A percentile compares a stretch with the other conserved stretches of the same genome.
Evolutionary conservation across 2,888 invertebrate genomes (phyloP).

Genomic region (Diadromus collaris): DNA sequence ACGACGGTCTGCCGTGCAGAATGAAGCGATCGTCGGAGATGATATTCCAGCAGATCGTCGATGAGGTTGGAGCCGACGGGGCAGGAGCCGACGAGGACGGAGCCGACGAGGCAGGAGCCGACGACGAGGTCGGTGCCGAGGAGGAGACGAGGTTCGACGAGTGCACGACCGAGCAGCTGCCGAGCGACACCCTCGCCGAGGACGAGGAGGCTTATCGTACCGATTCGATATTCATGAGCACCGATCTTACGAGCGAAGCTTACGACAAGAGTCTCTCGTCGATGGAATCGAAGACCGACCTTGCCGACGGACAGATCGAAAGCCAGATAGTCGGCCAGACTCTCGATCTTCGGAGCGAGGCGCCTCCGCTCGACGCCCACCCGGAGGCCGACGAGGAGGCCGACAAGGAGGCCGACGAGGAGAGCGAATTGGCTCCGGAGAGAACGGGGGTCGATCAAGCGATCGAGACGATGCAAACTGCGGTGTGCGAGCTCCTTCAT

Average conservation of each 20-base stretch:
- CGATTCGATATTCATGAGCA: slow-evolving; percentile 59
- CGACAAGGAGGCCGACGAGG: slow-evolving; percentile 73
- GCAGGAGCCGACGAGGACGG: slow-evolving; percentile 78
- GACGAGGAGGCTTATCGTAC: slow-evolving; percentile 79
- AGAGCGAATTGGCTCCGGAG: slow-evolving; percentile 78
- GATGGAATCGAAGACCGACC: slow-evolving; percentile 80
- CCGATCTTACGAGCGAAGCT: slow-evolving; percentile 55
- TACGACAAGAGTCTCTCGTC: slow-evolving; percentile 65
- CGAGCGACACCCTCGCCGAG: slow-evolving; percentile 83
- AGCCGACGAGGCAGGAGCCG: slow-evolving; percentile 65
- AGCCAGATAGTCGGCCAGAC: slow-evolving; percentile 30
- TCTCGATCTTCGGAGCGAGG: slow-evolving; percentile 18
- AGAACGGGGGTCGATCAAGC: slow-evolving; percentile 77
- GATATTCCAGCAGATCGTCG: slow-evolving; percentile 88
- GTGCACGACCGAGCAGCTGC: slow-evolving; percentile 51
- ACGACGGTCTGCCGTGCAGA: slow-evolving; percentile 80
- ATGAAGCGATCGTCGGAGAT: slow-evolving; percentile 96
- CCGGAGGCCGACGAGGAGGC: slow-evolving; percentile 46
- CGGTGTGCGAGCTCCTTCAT: slow-evolving; percentile 68
- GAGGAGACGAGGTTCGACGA: slow-evolving; percentile 63
- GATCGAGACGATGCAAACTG: slow-evolving; percentile 78
- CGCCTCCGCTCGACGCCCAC: slow-evolving; percentile 36
- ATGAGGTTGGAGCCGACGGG: slow-evolving; percentile 79
- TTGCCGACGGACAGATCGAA: slow-evolving; percentile 76
- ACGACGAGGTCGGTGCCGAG: slow-evolving; percentile 79